A percentile compares a stretch with the other conserved stretches of the same genome.
phyloP scores from a whole-genome alignment of 2,113 vertebrate genomes.

The Halcyon senegalensis region DNA sequence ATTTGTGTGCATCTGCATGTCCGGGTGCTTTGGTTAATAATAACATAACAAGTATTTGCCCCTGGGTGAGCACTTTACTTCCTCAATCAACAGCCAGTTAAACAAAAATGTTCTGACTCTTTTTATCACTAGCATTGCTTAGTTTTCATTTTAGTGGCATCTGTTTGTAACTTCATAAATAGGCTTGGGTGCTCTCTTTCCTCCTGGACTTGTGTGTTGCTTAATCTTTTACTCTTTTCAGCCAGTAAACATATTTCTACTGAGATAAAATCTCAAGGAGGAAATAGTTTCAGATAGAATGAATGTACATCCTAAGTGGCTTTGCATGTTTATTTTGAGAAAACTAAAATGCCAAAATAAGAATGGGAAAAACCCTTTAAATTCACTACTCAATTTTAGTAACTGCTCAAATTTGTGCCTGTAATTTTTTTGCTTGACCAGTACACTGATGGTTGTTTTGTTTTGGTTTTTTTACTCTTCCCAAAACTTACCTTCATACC shows the following conservation, averaged over 20 bases:
- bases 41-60: conserved; percentile 34
- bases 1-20: conserved; percentile 16
- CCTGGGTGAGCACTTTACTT: conserved; percentile 1
- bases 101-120: neutral
- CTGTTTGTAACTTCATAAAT: neutral
- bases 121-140: neutral
- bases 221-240: conserved; percentile 36
- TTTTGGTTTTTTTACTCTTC: neutral
- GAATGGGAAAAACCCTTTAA: fast-evolving
- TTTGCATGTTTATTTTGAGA: conserved; percentile 26
- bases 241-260: neutral
- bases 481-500: neutral
- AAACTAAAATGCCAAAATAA: neutral
- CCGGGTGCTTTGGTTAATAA: neutral
- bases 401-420: neutral
- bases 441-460: neutral
- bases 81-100: neutral
- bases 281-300: conserved; percentile 36
- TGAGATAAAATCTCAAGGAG: conserved; percentile 55
- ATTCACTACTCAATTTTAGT: neutral
- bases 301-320: neutral
- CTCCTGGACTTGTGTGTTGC: neutral
- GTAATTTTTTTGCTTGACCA: neutral
- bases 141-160: neutral
- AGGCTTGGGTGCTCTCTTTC: neutral